A percentile compares a stretch with the other conserved stretches of the same genome.
These are phyloP conservation scores for Limenitis camilla DNA, from an alignment of 2,888 invertebrate genomes.

Conservation along the genomic window DNA sequence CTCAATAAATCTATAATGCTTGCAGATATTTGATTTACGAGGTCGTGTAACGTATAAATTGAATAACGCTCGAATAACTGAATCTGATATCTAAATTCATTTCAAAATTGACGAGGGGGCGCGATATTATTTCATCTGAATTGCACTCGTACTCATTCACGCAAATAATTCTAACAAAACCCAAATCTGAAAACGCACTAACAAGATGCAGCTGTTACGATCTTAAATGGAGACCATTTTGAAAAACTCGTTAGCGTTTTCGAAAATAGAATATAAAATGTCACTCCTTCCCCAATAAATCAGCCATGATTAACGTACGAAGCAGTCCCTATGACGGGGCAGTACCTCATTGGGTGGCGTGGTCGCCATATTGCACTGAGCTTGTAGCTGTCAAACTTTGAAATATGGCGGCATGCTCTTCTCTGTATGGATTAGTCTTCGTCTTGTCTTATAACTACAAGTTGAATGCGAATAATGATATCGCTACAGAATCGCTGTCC, in stretches of 20 bases:
- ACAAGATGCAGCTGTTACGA: slow-evolving; percentile 71
- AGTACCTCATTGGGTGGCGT: slow-evolving; percentile 70
- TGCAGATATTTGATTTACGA: slow-evolving; percentile 49
- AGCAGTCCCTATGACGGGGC: slow-evolving; percentile 64
- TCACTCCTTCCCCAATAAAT: slow-evolving; percentile 72
- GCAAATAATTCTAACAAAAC: slow-evolving; percentile 68
- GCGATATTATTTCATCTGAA: slow-evolving; percentile 39
- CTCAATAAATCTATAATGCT: slow-evolving; percentile 54
- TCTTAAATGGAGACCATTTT: slow-evolving; percentile 62
- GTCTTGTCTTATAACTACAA: slow-evolving; percentile 64
- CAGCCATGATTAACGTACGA: slow-evolving; percentile 69
- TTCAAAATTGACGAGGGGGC: slow-evolving; percentile 30
- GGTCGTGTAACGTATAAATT: slow-evolving; percentile 56
- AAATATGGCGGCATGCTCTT: slow-evolving; percentile 65
- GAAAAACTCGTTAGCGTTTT: slow-evolving; percentile 67
- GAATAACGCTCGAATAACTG: slow-evolving; percentile 48
- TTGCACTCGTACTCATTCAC: slow-evolving; percentile 50
- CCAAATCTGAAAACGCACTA: slow-evolving; percentile 55
- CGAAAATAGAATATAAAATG: slow-evolving; percentile 74
- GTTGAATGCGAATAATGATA: slow-evolving; percentile 44
- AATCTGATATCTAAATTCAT: slow-evolving; percentile 28
- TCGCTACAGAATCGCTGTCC: slow-evolving; percentile 34
- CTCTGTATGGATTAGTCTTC: slow-evolving; percentile 51
- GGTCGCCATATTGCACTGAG: slow-evolving; percentile 71
- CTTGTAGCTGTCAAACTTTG: slow-evolving; percentile 74